Base-by-base conservation (phyloP, 1,140 invertebrate species). In the Macrobrachium rosenbergii region DNA sequence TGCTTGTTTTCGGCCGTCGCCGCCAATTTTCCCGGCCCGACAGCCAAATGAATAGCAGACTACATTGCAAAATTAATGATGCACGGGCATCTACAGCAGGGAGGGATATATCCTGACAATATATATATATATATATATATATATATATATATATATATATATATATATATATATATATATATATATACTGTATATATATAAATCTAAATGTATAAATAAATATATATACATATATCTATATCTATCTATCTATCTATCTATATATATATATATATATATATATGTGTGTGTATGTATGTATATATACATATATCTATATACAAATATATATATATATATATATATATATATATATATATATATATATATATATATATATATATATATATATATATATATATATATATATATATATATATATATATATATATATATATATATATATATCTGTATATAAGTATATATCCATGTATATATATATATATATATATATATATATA, bases 291-390 rank as follows among this genome's bases (percentile, higher is more conserved):
- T 59, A 77, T 58, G 43, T 58, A 77, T 58, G 16, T 77, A 77
- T 45, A 52, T 52, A 52, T 45, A 77, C 45, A 77, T 52, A 77
- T 77, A 52, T 45, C n/a, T n/a, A n/a, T n/a, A n/a, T n/a, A n/a
- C n/a, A n/a, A n/a, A n/a, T n/a, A n/a, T n/a, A n/a, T n/a, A 77
- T 77, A 77, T 45, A 45, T 21, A 45, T 45, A 7, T 19, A 52
- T 52, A 77, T 52, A 6, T 45, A 45, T 45, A 45, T 77, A n/a
- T 59, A 45, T 77, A 52, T 45, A 45, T 45, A 52, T 63, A 80
- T 62, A 58, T 80, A 62, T 60, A 80, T 62, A 80, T 80, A 58
- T 62, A 80, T 80, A 60, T 69, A 69, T 69, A 69, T 69, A 69
- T 69, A 69, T 69, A 69, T 69, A 69, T 69, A 69, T 69, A 69